Conservation (phyloP, 1,140 invertebrate genomes). For the Ceratina calcarata region DNA sequence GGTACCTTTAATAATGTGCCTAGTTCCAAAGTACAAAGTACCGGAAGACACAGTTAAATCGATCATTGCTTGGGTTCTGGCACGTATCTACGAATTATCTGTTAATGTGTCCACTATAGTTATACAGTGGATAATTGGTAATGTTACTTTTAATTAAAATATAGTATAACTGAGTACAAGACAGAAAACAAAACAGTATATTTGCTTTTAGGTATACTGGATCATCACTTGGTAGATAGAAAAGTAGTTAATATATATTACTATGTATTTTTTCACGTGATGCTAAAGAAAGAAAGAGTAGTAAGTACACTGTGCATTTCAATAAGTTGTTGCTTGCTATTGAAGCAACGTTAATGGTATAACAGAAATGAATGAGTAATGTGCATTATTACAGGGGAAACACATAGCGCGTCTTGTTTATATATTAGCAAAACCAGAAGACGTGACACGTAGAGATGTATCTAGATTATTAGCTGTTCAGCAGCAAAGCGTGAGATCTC, state of each 20-base stretch:
- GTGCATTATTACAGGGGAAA: constrained; percentile 65
- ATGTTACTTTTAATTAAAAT: constrained; percentile 19
- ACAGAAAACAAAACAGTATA: constrained; percentile 1
- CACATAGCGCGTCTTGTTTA: constrained; percentile 73
- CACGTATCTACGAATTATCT: constrained; percentile 55
- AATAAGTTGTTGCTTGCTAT: not conserved
- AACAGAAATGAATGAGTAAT: not conserved
- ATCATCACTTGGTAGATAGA: constrained; percentile 71
- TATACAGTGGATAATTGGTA: constrained; percentile 74
- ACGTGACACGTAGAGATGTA: constrained; percentile 75
- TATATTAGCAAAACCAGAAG: constrained; percentile 74
- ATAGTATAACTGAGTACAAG: not conserved
- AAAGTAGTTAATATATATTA: constrained; percentile 72
- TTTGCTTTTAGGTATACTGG: constrained; percentile 68
- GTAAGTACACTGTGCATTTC: not conserved
- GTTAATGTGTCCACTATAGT: constrained; percentile 56
- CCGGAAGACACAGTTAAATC: constrained; percentile 53
- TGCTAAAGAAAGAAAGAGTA: constrained; percentile 61
- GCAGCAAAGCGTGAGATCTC: constrained; percentile 53
- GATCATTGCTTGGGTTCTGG: constrained; percentile 67
- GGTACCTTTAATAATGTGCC: constrained; percentile 68
- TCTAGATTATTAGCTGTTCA: constrained; percentile 63
- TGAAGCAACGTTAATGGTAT: too few species aligned
- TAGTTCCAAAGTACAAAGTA: constrained; percentile 68
- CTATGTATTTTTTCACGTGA: constrained; percentile 67